These are phyloP conservation scores for Oxytorus armatus DNA, from an alignment of 2,888 invertebrate genomes.

Conservation along the genomic window DNA sequence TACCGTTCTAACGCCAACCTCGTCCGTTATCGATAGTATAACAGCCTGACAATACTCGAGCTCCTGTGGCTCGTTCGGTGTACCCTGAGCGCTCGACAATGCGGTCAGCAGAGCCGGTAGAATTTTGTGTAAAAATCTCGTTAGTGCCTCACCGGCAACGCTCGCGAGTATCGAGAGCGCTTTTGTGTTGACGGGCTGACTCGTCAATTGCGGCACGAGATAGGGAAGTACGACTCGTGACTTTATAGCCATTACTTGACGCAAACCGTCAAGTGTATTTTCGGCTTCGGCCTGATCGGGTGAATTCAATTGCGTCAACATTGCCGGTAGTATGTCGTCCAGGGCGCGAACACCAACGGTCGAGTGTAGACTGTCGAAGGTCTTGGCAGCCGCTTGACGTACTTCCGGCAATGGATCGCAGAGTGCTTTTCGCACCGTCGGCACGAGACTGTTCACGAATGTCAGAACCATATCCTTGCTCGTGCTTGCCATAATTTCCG, in stretches of 20 bases:
- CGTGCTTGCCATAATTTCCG: conserved; percentile 99
- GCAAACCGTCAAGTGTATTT: conserved; percentile 96
- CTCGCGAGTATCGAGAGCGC: conserved; percentile 97
- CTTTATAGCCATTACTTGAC: conserved; percentile 98
- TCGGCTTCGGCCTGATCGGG: conserved; percentile 93
- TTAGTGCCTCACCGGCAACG: conserved; percentile 96
- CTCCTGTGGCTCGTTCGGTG: conserved; percentile 89
- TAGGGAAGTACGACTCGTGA: conserved; percentile 98
- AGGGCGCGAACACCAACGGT: conserved; percentile 97
- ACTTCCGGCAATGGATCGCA: conserved; percentile 97
- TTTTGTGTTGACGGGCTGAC: conserved; percentile 95
- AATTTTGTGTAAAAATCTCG: conserved; percentile 95
- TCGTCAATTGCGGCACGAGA: conserved; percentile 96
- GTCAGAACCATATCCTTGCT: conserved; percentile 97
- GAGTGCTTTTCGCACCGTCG: conserved; percentile 97
- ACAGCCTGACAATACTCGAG: conserved; percentile 97
- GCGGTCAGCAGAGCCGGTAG: conserved; percentile 95
- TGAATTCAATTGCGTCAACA: conserved; percentile 93
- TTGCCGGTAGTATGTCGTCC: conserved; percentile 97
- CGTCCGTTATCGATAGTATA: conserved; percentile 95
- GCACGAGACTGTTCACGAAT: conserved; percentile 94
- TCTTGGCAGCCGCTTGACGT: conserved; percentile 97
- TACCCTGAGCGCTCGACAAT: conserved; percentile 89
- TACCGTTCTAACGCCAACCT: conserved; percentile 94
- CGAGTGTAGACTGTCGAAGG: conserved; percentile 97